Percentiles rank a stretch among this genome's conserved stretches.
These are phyloP conservation scores for Brenthis ino DNA, from an alignment of 2,888 invertebrate genomes.

Conservation along the genomic window DNA sequence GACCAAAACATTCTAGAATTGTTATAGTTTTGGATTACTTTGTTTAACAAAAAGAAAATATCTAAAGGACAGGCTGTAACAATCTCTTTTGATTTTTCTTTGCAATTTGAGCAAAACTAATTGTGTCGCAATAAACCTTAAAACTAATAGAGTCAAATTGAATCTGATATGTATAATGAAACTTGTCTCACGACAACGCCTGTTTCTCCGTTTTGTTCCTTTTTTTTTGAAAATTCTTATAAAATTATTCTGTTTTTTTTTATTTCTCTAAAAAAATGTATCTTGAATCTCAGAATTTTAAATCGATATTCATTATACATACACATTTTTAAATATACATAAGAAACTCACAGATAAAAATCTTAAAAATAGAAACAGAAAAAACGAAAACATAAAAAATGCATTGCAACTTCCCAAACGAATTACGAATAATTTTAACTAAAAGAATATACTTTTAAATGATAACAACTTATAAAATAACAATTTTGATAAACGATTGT, in stretches of 20 bases:
- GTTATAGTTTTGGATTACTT: neutral
- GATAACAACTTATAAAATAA: conserved; percentile 32
- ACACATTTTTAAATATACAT: conserved; percentile 1
- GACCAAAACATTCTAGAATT: too few relatives aligned
- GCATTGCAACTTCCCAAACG: conserved; percentile 32
- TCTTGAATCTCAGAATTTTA: too few relatives aligned
- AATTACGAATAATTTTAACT: conserved; percentile 31
- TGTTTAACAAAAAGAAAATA: neutral
- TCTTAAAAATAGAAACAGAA: conserved; percentile 32
- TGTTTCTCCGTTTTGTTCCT: neutral
- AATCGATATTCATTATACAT: neutral
- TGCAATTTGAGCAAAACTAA: conserved; percentile 37
- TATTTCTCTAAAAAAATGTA: too few relatives aligned
- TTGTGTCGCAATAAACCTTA: conserved; percentile 23
- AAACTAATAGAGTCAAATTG: conserved; percentile 26
- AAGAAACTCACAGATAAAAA: conserved; percentile 10
- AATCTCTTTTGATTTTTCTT: neutral
- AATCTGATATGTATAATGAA: conserved; percentile 34
- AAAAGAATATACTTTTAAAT: conserved; percentile 28
- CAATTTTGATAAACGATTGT: conserved; percentile 26
- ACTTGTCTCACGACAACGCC: neutral
- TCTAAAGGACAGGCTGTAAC: neutral
- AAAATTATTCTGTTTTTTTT: neutral
- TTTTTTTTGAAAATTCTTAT: neutral
- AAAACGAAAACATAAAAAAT: conserved; percentile 27